Base-by-base conservation (phyloP, 1,140 invertebrate species). In the Drosophila parvula region DNA sequence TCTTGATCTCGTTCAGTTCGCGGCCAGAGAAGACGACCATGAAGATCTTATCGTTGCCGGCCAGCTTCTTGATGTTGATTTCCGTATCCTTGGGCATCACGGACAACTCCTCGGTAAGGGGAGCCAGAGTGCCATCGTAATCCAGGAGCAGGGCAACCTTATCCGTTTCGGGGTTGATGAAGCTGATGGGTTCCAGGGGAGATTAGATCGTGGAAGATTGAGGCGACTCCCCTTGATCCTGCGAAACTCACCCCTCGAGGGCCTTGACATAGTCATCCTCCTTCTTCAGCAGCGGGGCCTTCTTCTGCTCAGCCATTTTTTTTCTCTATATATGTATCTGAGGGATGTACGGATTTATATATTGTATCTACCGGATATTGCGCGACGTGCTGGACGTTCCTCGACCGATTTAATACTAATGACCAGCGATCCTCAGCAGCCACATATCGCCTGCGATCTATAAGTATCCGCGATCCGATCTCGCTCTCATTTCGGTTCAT, bases 51-150 rank as follows among this genome's bases (percentile, higher is more conserved):
- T 96, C 94, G 92, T 97, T 95, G 91, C 96, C 97, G 28, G 96
- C 95, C 44, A 98, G 92, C 81, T 96, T 94, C 90, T 97, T 95
- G 40, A 98, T 93, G 28, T 97, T 96, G 78, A 96, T 95, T 79
- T 97, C 97, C 3, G 97, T 97, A 92, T 98, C 97, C 36, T 95
- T 91, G 1, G 97, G 97, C 65, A 98, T 93, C 4, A 95, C 95
- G 11, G 97, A 97, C 22, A 98, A 92, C 92, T 98, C 96, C 8
- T 97, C 97, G 10, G 96, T 96, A 63, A 98, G 95, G 0, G 97
- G 97, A 3, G 97, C 96, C 64, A 98, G 92, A 1, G 97, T 98
- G 38, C 97, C 97, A 91, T 98, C 97, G 92, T 98, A 98, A 92
- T 98, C 97, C 74, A 98, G 92, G 2, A 98, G 92, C 9, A 98